A percentile compares a stretch with the other conserved stretches of the same genome.
These are phyloP conservation scores for Leucophenga maculata DNA, from an alignment of 2,888 invertebrate species.

Conservation along the genomic window DNA sequence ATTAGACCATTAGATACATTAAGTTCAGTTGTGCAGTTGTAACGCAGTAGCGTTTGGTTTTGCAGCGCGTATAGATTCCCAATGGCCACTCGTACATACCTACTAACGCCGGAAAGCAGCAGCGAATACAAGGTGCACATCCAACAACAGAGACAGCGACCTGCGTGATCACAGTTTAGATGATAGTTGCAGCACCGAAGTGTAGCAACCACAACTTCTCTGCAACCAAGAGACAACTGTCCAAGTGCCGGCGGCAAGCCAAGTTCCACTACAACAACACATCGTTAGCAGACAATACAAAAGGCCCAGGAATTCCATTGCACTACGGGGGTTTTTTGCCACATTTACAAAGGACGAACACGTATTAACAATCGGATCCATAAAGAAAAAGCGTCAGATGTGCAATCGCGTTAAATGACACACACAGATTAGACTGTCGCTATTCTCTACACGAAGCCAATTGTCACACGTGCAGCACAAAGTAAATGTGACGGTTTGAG, in stretches of 20 bases:
- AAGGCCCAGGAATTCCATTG: slow-evolving; percentile 34
- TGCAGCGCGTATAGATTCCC: slow-evolving; percentile 33
- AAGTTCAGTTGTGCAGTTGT: background rate
- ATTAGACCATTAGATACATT: slow-evolving; percentile 57
- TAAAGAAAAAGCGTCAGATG: slow-evolving; percentile 28
- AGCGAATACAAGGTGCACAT: background rate
- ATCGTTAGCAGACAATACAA: slow-evolving; percentile 29
- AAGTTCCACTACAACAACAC: background rate
- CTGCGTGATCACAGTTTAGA: background rate
- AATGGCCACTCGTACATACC: background rate
- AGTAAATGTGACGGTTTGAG: slow-evolving; percentile 52
- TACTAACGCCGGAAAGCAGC: background rate
- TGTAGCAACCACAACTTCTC: background rate
- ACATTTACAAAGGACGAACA: slow-evolving; percentile 49
- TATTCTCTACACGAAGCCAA: slow-evolving; percentile 21
- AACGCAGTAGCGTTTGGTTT: slow-evolving; percentile 26
- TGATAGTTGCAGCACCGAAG: slow-evolving; percentile 4
- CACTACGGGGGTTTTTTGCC: slow-evolving; percentile 48
- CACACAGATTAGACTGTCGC: slow-evolving; percentile 16
- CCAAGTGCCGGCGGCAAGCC: background rate
- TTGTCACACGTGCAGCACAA: slow-evolving; percentile 41
- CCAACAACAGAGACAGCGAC: background rate
- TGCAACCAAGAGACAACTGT: background rate
- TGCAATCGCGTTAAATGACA: slow-evolving; percentile 22
- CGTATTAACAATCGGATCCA: slow-evolving; percentile 20